Base-by-base conservation (phyloP, 1,140 invertebrate genomes). In the Drosophila triauraria region DNA sequence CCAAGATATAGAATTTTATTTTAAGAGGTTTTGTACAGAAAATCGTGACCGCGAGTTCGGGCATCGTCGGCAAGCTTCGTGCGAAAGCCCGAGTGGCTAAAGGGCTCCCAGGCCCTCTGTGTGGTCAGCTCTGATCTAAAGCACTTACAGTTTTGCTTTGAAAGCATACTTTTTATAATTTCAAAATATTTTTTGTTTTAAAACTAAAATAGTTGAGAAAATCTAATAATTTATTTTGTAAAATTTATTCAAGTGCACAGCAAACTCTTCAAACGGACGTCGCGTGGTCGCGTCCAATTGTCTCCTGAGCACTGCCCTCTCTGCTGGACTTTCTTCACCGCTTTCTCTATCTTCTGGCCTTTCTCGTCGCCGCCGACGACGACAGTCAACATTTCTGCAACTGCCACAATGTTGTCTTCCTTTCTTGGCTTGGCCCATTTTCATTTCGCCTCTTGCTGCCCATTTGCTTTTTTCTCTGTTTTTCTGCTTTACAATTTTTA, bases 401-500 rank as follows among this genome's bases (percentile, higher is more conserved):
- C 78, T 90, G 85, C 85, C 85, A 90, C 85, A 90, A 90, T 90
- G 85, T 90, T 90, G 85, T 91, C 85, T 88, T 65, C 80, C 72
- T 80, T 80, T 67, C 63, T 62, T 71, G 68, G 75, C 75, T 62
- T 83, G 80, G 69, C 80, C 75, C 86, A 90, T 46, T 90, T 87
- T 71, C 58, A 87, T 80, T 84, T 84, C 38, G 46, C 53, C 63
- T 42, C 43, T 48, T 58, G 63, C 82, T 32, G 67, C 23, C 65
- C 48, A 40, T 58, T 70, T 56, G 50, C 59, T 46, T 57, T 46
- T 57, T 46, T 57, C 47, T 57, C 53, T 67, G 40, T 77, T 56
- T 67, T 76, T 59, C 43, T 61, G 47, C 86, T 88, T 88, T 88
- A 82, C 85, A 88, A 85, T 88, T 88, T 90, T 90, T 88, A 90